Evolutionary conservation across 1,140 invertebrate species (phyloP), one percentile per base, ranked within the genome.

Genomic region (Brachionus sp.): DNA sequence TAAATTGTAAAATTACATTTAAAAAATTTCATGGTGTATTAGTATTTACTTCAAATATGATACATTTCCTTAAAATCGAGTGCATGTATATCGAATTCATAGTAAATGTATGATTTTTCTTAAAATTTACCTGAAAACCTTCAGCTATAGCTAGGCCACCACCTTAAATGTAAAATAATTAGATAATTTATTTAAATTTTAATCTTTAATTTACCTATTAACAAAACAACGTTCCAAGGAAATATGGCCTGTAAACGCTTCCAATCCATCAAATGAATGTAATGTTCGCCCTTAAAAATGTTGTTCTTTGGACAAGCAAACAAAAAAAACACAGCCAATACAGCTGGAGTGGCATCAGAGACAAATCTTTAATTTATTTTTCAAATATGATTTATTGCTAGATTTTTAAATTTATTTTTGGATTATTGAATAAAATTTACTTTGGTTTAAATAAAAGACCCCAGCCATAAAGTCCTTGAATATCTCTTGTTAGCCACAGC

Each of bases 401-500:
- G n/a, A n/a, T n/a, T n/a, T n/a, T n/a, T 37, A 16, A 35, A 53
- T 25, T 29, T 0, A 29, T 33, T 33, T 25, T 29, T 6, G 7
- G n/a, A 25, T 57, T 29, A 29, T 16, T 35, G 10, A n/a, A 46
- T 29, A 66, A 6, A 33, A 39, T 35, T 39, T 64, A 68, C 57
- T 50, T 70, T 19, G 68, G 77, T 64, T 82, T 75, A 66, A 91
- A 89, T 12, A 89, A 84, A 37, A 84, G 84, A 3, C 86, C 87
- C 91, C 94, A 96, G n/a, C 94, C 94, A 0, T 89, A 88, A 85
- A 94, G 92, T 86, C 95, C 94, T 83, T 93, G 93, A 0, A 95
- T 95, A 68, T 93, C 92, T 57, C 95, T 91, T 87, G 95, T 94
- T 87, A 97, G 93, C 93, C 95, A 97, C 82, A 97, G 89, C 62